Percentiles rank a stretch among this genome's conserved stretches.
Evolutionary conservation across 2,113 vertebrate species (phyloP).

Genomic region (Anarhynchus alexandrinus): DNA sequence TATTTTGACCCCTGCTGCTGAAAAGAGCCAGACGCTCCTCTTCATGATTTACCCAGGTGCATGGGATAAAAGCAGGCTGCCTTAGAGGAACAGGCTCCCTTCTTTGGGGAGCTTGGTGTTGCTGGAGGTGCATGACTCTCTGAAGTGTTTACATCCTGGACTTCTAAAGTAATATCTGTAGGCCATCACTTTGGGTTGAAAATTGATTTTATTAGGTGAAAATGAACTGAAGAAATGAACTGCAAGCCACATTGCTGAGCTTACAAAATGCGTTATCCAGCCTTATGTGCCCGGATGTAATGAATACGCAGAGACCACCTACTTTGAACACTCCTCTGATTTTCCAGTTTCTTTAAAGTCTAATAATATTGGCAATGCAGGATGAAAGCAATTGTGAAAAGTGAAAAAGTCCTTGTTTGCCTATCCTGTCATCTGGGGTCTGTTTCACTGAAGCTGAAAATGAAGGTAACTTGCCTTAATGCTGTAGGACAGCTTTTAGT

Average conservation of each 20-base stretch:
- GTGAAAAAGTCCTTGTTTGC: constrained; percentile 55
- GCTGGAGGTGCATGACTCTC: constrained; percentile 18
- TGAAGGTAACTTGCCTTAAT: constrained; percentile 53
- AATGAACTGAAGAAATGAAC: constrained; percentile 62
- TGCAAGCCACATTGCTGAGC: constrained; percentile 14
- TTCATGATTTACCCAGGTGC: neutral
- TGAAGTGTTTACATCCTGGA: constrained; percentile 47
- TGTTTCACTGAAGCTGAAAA: constrained; percentile 57
- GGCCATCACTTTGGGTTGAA: constrained; percentile 57
- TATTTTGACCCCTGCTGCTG: constrained; percentile 52
- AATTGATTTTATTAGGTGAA: constrained; percentile 70
- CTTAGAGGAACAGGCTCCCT: constrained; percentile 1
- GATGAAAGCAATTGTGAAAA: constrained; percentile 66
- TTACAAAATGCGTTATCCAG: constrained; percentile 16
- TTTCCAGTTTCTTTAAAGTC: constrained; percentile 52
- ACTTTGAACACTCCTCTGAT: constrained; percentile 55
- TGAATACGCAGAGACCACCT: constrained; percentile 22
- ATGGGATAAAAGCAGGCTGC: constrained; percentile 30
- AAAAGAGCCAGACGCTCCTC: constrained; percentile 53
- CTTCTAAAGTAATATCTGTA: constrained; percentile 58
- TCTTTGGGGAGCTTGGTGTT: neutral
- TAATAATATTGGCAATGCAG: constrained; percentile 51
- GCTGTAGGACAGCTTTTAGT: constrained; percentile 63
- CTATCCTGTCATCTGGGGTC: constrained; percentile 59
- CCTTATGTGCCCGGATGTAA: constrained; percentile 27